Conservation (phyloP, 2,113 vertebrate genomes). For the Nasalis larvatus region DNA sequence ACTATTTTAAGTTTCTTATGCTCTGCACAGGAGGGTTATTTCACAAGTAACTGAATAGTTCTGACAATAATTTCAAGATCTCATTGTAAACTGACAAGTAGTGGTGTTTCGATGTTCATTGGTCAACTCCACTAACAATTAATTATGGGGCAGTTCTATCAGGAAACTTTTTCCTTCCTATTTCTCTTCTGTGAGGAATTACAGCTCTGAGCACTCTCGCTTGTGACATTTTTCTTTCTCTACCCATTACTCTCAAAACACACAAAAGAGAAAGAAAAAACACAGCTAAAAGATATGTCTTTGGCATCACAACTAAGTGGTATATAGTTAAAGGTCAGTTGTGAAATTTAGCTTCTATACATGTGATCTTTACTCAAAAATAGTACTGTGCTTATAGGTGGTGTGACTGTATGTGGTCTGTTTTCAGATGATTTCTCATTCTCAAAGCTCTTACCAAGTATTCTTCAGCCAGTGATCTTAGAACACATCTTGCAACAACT, state of each 20-base stretch:
- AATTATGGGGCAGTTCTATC: slow-evolving; percentile 13
- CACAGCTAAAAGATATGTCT: neutral
- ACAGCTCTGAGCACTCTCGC: neutral
- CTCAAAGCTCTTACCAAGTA: neutral
- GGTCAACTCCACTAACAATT: neutral
- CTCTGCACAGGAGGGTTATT: slow-evolving; percentile 5
- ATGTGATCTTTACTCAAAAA: neutral
- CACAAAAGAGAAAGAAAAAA: neutral
- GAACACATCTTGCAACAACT: slow-evolving; percentile 45
- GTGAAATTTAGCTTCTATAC: neutral
- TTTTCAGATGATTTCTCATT: slow-evolving; percentile 53
- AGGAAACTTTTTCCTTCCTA: neutral
- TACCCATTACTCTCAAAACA: neutral
- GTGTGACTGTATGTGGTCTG: neutral
- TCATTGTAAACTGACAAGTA: neutral
- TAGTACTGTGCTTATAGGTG: neutral
- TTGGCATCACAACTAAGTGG: neutral
- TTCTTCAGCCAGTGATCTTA: slow-evolving; percentile 9
- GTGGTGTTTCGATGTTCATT: neutral
- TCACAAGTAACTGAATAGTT: slow-evolving; percentile 21
- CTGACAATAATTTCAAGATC: neutral
- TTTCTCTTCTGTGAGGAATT: slow-evolving; percentile 36
- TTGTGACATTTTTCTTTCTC: slow-evolving; percentile 23
- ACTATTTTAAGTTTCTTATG: neutral
- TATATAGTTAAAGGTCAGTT: neutral